phyloP scores from a whole-genome alignment of 2,888 invertebrate genomes.

The Philaethria dido region DNA sequence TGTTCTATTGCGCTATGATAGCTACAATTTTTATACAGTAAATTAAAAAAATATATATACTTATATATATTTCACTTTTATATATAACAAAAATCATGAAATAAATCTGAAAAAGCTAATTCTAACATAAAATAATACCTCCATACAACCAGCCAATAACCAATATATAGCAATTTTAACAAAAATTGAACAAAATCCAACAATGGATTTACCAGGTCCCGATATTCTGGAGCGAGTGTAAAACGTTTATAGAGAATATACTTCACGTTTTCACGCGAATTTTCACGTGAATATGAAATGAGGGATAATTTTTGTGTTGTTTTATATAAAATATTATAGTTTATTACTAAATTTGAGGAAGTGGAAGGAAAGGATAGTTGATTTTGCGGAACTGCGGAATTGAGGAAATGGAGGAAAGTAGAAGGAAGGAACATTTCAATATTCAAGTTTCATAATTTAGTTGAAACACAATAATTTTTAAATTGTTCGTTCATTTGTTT shows the following conservation, averaged over 20 bases:
- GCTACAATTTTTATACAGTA: too few relatives aligned
- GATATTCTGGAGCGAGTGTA: background rate
- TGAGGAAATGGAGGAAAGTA: too few relatives aligned
- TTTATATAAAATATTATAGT: background rate
- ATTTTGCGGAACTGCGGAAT: too few relatives aligned
- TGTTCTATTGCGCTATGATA: too few relatives aligned
- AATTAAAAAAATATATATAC: too few relatives aligned
- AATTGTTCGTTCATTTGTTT: too few relatives aligned
- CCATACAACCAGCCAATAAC: background rate
- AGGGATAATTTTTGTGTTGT: slow-evolving; percentile 5
- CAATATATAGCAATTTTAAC: slow-evolving; percentile 10
- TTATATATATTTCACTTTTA: background rate
- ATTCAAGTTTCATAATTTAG: too few relatives aligned
- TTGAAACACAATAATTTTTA: too few relatives aligned
- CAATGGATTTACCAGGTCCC: background rate
- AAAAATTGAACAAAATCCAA: slow-evolving; percentile 7
- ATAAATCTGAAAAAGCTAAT: slow-evolving; percentile 8
- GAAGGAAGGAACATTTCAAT: too few relatives aligned
- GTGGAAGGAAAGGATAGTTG: too few relatives aligned
- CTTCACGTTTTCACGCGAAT: background rate
- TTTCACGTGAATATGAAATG: slow-evolving; percentile 9
- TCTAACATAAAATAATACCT: slow-evolving; percentile 6
- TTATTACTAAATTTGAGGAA: too few relatives aligned
- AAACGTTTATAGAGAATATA: slow-evolving; percentile 6
- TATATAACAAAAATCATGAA: slow-evolving; percentile 14